Evolutionary conservation across 2,888 invertebrate genomes (phyloP).

Genomic region (Agapetus fuscipes): DNA sequence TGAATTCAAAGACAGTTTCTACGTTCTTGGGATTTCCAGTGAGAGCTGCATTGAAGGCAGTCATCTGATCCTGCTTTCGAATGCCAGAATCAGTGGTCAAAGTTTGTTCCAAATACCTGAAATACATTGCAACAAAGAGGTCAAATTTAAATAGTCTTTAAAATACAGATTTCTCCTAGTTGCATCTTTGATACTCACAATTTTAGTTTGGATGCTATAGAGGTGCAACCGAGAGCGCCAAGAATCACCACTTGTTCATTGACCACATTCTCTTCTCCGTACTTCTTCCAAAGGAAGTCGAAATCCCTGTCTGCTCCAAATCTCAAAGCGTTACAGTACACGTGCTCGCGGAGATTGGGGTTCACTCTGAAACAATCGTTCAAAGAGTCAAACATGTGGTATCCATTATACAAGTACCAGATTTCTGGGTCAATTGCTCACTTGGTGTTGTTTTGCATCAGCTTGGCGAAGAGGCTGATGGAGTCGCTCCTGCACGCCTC

Average conservation of each 20-base stretch:
- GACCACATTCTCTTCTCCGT: slow-evolving; percentile 48
- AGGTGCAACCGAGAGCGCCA: slow-evolving; percentile 57
- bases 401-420: too few species aligned
- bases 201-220: slow-evolving; percentile 40
- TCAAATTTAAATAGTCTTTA: background rate
- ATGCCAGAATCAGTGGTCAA: slow-evolving; percentile 24
- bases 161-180: background rate
- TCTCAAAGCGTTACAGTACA: slow-evolving; percentile 69
- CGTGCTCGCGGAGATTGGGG: slow-evolving; percentile 50
- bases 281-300: slow-evolving; percentile 53
- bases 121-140: background rate
- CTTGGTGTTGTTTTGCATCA: background rate
- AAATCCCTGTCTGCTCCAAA: slow-evolving; percentile 53
- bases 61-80: slow-evolving; percentile 35
- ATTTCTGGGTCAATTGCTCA: too few species aligned
- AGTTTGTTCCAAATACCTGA: slow-evolving; percentile 16
- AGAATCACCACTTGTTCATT: slow-evolving; percentile 60
- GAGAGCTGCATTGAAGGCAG: slow-evolving; percentile 40
- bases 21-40: slow-evolving; percentile 43
- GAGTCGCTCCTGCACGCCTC: slow-evolving; percentile 46
- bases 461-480: slow-evolving; percentile 29
- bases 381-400: too few species aligned
- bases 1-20: slow-evolving; percentile 41
- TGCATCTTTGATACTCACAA: slow-evolving; percentile 27
- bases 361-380: slow-evolving; percentile 6